A percentile compares a stretch with the other conserved stretches of the same genome.
Conservation (phyloP, 64 coral and sea anemone species). For the Montipora sp. region DNA sequence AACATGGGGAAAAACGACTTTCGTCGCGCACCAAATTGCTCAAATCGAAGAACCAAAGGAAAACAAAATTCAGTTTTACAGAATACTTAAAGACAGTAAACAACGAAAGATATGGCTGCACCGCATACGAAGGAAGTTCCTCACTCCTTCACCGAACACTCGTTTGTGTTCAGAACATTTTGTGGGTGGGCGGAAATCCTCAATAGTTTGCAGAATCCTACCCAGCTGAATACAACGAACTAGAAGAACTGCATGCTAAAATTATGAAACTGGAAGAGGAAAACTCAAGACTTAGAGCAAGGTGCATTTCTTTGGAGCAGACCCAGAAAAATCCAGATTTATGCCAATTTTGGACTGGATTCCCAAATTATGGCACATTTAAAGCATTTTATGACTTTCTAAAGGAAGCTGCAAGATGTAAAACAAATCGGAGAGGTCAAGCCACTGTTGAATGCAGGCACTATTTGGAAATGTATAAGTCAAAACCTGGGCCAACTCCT, state of each 20-base stretch:
- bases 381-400: no score
- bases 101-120: neutral
- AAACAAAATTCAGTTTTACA: neutral
- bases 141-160: neutral
- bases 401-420: conserved; percentile 23
- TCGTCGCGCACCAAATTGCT: neutral
- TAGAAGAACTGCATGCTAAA: neutral
- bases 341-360: no score
- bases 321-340: no score
- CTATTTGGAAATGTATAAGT: conserved; percentile 33
- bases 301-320: no score
- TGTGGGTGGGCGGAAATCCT: neutral
- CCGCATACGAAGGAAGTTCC: neutral
- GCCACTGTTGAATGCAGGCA: conserved; percentile 8
- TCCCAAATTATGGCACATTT: no score
- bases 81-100: neutral
- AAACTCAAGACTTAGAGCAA: no score
- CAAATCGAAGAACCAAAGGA: neutral
- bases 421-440: conserved; percentile 49
- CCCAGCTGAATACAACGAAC: no score
- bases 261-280: neutral
- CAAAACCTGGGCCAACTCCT: conserved; percentile 37
- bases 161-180: neutral
- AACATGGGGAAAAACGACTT: no score
- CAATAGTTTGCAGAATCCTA: neutral